Base-by-base conservation (phyloP, 2,888 invertebrate species). In the Phyllotreta striolata region DNA sequence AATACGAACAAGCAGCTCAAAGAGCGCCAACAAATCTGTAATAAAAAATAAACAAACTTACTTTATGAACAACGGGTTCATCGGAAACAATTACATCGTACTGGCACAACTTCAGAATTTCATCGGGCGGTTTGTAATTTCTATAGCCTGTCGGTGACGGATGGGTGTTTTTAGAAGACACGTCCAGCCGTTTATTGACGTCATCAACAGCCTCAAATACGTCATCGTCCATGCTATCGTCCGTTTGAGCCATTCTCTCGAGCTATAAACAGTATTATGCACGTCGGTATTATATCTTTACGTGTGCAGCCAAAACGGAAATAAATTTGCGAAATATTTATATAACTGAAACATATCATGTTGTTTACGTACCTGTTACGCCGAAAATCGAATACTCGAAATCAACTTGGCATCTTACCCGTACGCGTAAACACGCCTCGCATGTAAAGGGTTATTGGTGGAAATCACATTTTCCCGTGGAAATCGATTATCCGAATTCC, bases 161-260 rank as follows among this genome's bases (percentile, higher is more conserved):
- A 1, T 88, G 84, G 55, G 64, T 41, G 10, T 66, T 63, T 44
- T 65, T 69, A 24, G 72, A 63, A 54, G 70, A 62, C 49, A 77
- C 73, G 43, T 66, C 72, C 59, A 79, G 67, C 65, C 71, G 73
- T 62, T 72, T 71, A 62, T 72, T 66, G 58, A 71, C 58, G 14
- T 81, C 81, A 67, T 85, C 85, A 35, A 84, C 82, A 44, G 88
- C 87, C 77, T 92, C 92, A 75, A 93, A 93, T 55, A 92, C 93
- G 80, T 93, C 92, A 80, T 93, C 92, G 76, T 91, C 91, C 87
- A 92, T 90, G 74, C 89, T 91, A 81, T 92, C 91, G 72, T 91
- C 91, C 43, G 79, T 76, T 46, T 34, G 34, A 3, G 72, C 66
- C 66, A 67, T 69, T n/a, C 43, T 58, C 13, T 24, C 12, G 8